Base-by-base conservation (phyloP, 2,113 vertebrate species). In the Alethe diademata region DNA sequence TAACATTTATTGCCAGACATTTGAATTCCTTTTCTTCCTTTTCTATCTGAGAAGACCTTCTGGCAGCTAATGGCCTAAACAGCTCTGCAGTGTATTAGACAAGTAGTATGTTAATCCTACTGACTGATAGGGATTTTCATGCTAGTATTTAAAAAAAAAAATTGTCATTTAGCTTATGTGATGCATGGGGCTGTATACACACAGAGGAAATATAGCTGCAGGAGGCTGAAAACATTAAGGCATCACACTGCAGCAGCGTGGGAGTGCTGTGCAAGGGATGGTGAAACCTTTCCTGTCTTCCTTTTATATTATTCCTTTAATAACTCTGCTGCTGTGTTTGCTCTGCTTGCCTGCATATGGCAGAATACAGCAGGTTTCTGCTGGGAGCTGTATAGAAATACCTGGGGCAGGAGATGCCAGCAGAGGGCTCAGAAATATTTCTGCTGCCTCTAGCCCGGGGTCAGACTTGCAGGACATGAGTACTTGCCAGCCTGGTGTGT, bases 401-500 rank as follows among this genome's bases (percentile, higher is more conserved):
- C 36, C 45, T 42, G 40, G 62, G 36, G 9, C 42, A 40, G 40
- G 57, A 81, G 26, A 20, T 29, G 43, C 24, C 61, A 43, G 26
- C 81, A 86, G 69, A 65, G 13, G 35, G 56, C 76, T 81, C 42
- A 35, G 29, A 91, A 87, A 67, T 89, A 36, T 47, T 87, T 31
- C 47, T 84, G 23, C 73, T 42, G 18, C 42, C 38, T 86, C 28
- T 38, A 62, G 11, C 8, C 4, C 0, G 1, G 35, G 35, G 25
- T 48, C 26, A 66, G 76, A 45, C 31, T 61, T 65, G 47, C 10
- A 53, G 75, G 54, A 45, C 31, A 17, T 0, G 3, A 38, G 36
- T 20, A 10, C 0, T 0, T 26, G 53, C 58, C 70, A 58, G 0
- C 9, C 19, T 57, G n/a, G 28, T 6, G 22, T 65, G 53, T 53